phyloP scores from a whole-genome alignment of 2,888 invertebrate genomes.

The Diaperis boleti region DNA sequence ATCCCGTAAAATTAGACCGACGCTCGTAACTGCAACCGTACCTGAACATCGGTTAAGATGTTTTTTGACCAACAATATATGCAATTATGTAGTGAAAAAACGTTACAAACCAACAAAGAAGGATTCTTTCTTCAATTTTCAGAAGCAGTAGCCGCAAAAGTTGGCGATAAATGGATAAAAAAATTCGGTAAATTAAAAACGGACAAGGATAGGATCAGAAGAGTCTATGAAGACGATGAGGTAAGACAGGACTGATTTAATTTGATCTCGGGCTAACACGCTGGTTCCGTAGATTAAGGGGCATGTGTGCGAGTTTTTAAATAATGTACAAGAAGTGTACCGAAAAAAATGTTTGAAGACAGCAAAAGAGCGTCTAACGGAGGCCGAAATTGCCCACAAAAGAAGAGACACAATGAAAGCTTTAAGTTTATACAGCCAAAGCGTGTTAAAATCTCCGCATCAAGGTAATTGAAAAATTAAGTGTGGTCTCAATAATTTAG shows the following conservation, averaged over 20 bases:
- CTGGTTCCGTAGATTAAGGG: conserved; percentile 56
- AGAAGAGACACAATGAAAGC: conserved; percentile 71
- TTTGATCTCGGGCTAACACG: not conserved
- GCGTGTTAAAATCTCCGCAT: conserved; percentile 78
- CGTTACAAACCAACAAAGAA: conserved; percentile 79
- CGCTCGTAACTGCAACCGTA: not conserved
- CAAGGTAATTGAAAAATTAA: conserved; percentile 66
- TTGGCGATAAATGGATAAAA: conserved; percentile 72
- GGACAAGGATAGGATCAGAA: conserved; percentile 72
- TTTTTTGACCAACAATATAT: conserved; percentile 65
- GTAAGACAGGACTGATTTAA: conserved; percentile 57
- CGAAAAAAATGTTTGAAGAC: conserved; percentile 76
- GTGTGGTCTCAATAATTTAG: too few species aligned
- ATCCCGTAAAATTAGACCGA: not conserved
- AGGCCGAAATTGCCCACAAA: conserved; percentile 72
- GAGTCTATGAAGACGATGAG: conserved; percentile 69
- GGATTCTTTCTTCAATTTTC: conserved; percentile 81
- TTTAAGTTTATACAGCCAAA: conserved; percentile 76
- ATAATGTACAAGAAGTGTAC: conserved; percentile 76
- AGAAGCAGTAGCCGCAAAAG: conserved; percentile 70
- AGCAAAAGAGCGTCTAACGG: conserved; percentile 72
- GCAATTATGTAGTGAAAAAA: conserved; percentile 78
- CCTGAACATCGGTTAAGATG: conserved; percentile 1
- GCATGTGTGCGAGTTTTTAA: conserved; percentile 70
- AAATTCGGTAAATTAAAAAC: conserved; percentile 72